phyloP scores from a whole-genome alignment of 2,888 invertebrate genomes.

The Chesias legatella region DNA sequence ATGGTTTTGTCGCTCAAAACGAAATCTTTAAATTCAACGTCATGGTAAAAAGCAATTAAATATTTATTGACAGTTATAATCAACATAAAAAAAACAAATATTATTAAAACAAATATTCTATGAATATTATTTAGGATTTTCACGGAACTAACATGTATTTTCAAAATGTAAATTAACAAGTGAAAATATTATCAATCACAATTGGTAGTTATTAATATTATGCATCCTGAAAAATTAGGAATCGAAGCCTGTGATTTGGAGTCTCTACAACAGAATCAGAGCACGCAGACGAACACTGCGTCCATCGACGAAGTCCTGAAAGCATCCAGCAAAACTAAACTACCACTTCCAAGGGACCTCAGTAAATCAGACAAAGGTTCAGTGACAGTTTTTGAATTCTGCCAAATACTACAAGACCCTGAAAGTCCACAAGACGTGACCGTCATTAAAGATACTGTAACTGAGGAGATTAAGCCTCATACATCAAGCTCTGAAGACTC shows the following conservation, averaged over 20 bases:
- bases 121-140: too few species aligned
- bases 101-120: neutral
- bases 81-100: neutral
- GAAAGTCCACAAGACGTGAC: conserved; percentile 31
- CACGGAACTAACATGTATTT: neutral
- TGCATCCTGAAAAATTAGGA: conserved; percentile 37
- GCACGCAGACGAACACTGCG: conserved; percentile 38
- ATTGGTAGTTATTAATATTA: conserved; percentile 30
- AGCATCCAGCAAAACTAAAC: conserved; percentile 5
- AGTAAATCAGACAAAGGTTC: conserved; percentile 26
- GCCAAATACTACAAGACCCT: conserved; percentile 37
- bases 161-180: conserved; percentile 6
- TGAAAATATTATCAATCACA: neutral
- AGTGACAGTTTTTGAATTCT: conserved; percentile 37
- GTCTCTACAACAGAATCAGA: conserved; percentile 32
- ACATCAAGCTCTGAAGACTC: conserved; percentile 13
- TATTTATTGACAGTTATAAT: too few species aligned
- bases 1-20: too few species aligned
- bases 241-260: conserved; percentile 26
- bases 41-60: too few species aligned
- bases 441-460: conserved; percentile 38
- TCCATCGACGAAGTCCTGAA: conserved; percentile 7
- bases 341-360: conserved; percentile 25
- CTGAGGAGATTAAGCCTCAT: conserved; percentile 34
- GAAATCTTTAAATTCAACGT: too few species aligned